Conservation (phyloP, 2,888 invertebrate species). For the Conus canariensis region DNA sequence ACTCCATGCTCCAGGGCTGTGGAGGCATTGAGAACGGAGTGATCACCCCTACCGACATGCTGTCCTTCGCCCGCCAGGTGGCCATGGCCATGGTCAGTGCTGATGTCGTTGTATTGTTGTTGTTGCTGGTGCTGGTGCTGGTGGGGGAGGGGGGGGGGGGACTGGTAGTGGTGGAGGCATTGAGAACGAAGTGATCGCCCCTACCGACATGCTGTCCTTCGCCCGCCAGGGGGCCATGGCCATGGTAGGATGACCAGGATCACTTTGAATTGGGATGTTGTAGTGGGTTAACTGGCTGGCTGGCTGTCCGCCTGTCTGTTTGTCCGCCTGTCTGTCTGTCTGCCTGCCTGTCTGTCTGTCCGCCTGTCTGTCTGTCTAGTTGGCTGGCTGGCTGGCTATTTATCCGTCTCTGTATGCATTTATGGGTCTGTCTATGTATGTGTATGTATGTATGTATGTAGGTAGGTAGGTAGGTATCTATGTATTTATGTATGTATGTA, state of each 20-base stretch:
- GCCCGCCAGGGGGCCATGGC: conserved; percentile 91
- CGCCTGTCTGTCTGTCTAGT: background rate
- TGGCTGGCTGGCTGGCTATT: no score
- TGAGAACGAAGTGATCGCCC: conserved; percentile 78
- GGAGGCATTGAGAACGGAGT: conserved; percentile 74
- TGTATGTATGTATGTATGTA: background rate
- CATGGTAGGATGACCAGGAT: conserved; percentile 83
- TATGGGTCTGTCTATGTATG: background rate
- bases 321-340: background rate
- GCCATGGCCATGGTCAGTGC: conserved; percentile 89
- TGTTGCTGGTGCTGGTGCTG: background rate
- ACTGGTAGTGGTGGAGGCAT: conserved; percentile 61
- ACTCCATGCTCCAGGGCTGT: conserved; percentile 70
- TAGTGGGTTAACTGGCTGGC: background rate
- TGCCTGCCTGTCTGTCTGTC: background rate
- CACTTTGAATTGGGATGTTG: no score
- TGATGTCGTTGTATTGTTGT: background rate
- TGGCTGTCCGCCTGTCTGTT: background rate
- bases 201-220: conserved; percentile 88
- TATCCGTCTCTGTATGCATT: background rate
- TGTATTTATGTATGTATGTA: conserved; percentile 9
- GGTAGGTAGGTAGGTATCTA: background rate
- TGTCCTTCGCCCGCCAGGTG: conserved; percentile 91
- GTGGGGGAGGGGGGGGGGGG: background rate
- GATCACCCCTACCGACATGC: conserved; percentile 84